These are phyloP conservation scores for Microcebus murinus DNA, from an alignment of 2,113 vertebrate species.

Conservation along the genomic window DNA sequence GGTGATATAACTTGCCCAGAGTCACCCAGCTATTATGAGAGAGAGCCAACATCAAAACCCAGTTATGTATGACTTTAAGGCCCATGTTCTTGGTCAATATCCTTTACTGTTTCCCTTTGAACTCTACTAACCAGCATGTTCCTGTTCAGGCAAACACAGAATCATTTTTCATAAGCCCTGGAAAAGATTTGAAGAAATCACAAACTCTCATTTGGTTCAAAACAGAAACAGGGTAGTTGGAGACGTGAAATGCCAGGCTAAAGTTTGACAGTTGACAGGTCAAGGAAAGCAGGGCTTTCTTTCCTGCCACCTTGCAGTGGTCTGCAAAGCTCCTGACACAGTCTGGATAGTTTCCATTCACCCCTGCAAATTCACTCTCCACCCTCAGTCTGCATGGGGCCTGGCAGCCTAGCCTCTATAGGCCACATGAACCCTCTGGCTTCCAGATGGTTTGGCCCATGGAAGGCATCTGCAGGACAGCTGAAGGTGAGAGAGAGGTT, in stretches of 20 bases:
- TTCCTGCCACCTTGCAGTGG: neutral
- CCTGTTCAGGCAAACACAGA: neutral
- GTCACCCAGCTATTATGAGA: neutral
- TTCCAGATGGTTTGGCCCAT: neutral
- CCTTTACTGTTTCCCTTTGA: neutral
- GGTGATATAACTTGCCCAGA: neutral
- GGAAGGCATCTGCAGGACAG: neutral
- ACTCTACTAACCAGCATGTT: neutral
- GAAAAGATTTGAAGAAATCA: conserved; percentile 21
- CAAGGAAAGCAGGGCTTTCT: neutral
- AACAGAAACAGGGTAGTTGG: neutral
- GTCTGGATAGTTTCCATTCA: neutral
- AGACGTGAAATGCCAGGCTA: neutral
- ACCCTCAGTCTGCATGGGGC: neutral
- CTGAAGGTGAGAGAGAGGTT: neutral
- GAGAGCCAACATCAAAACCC: neutral
- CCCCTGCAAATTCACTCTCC: neutral
- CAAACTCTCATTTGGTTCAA: neutral
- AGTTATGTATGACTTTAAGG: neutral
- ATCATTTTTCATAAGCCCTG: neutral
- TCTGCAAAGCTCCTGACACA: neutral
- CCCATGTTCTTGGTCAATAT: neutral
- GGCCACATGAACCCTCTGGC: neutral
- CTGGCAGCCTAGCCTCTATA: neutral
- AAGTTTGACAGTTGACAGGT: neutral